phyloP scores from a whole-genome alignment of 2,888 invertebrate genomes.

The Tenthredo amoena region DNA sequence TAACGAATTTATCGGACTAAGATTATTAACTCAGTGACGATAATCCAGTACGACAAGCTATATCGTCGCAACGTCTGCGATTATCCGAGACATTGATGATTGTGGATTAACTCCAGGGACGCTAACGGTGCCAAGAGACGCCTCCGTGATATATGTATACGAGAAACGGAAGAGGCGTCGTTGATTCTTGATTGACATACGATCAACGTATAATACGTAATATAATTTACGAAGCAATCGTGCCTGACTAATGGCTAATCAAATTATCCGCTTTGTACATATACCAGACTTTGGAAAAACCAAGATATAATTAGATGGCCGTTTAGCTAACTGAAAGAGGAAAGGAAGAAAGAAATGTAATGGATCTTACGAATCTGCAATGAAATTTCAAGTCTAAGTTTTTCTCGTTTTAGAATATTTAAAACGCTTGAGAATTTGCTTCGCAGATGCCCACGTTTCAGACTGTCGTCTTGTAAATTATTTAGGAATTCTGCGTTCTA shows the following conservation, averaged over 20 bases:
- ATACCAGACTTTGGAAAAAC: neutral
- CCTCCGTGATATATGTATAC: neutral
- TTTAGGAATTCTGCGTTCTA: neutral
- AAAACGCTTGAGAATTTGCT: neutral
- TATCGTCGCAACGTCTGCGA: neutral
- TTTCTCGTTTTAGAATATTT: neutral
- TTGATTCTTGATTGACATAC: slow-evolving; percentile 29
- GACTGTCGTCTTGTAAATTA: neutral
- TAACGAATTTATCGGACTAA: neutral
- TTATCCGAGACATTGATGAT: neutral
- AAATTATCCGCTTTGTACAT: neutral
- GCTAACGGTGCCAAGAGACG: neutral
- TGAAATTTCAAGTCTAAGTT: neutral
- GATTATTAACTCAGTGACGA: neutral
- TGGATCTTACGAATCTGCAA: neutral
- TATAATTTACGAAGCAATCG: neutral
- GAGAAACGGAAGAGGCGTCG: neutral
- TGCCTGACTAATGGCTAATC: neutral
- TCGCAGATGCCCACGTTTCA: neutral
- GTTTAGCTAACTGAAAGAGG: neutral
- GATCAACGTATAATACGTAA: neutral
- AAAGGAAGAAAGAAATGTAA: neutral
- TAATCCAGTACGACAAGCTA: neutral
- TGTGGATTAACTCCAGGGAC: slow-evolving; percentile 11
- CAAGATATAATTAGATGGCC: neutral